phyloP scores from a whole-genome alignment of 2,888 invertebrate genomes.

The Hybos culiciformis region DNA sequence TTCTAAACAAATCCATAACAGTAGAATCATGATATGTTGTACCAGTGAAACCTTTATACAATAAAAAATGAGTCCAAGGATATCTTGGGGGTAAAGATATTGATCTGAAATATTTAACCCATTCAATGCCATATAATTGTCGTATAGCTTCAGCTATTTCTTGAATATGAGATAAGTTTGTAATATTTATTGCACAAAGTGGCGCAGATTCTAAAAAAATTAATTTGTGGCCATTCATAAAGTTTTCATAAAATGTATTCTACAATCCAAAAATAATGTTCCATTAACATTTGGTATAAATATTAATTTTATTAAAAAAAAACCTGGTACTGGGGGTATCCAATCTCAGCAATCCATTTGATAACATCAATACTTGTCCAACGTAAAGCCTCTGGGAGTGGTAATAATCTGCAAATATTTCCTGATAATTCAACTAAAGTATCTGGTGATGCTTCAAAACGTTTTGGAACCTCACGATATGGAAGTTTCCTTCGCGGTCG shows the following conservation, averaged over 20 bases:
- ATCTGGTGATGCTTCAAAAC: conserved; percentile 32
- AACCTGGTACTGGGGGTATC: conserved; percentile 41
- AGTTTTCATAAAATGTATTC: conserved; percentile 35
- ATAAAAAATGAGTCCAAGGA: conserved; percentile 38
- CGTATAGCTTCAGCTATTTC: conserved; percentile 30
- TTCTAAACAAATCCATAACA: conserved; percentile 39
- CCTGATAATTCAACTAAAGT: conserved; percentile 33
- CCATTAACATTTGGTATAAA: too few species aligned
- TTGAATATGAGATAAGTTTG: conserved; percentile 36
- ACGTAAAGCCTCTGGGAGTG: conserved; percentile 33
- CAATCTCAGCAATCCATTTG: conserved; percentile 38
- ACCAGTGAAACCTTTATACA: conserved; percentile 40
- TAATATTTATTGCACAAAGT: conserved; percentile 38
- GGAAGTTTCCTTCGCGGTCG: neutral
- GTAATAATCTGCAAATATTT: conserved; percentile 32
- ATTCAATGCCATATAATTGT: conserved; percentile 33
- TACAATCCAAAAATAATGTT: conserved; percentile 15
- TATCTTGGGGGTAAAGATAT: conserved; percentile 36
- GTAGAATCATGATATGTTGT: conserved; percentile 37
- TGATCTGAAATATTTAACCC: conserved; percentile 26
- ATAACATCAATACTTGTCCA: conserved; percentile 39
- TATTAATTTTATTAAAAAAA: too few species aligned
- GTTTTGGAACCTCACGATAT: conserved; percentile 18
- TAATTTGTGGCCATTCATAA: conserved; percentile 37
- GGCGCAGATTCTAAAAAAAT: conserved; percentile 38